phyloP scores from a whole-genome alignment of 2,797 vertebrate genomes.

The Zalophus californianus region DNA sequence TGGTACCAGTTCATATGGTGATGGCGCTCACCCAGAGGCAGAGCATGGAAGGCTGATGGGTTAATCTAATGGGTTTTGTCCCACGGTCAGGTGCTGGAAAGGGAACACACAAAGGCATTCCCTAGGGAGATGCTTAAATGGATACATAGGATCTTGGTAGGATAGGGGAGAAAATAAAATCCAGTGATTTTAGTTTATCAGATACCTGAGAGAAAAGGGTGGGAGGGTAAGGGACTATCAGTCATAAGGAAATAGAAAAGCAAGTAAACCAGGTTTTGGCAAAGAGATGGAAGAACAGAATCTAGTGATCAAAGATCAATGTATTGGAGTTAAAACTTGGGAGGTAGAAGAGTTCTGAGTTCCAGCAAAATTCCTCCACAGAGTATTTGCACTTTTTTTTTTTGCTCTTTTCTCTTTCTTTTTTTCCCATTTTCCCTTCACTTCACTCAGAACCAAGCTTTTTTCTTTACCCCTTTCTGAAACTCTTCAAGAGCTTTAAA shows the following conservation, averaged over 20 bases:
- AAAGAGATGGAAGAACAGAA: neutral
- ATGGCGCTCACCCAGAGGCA: neutral
- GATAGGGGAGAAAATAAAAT: neutral
- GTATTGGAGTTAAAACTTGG: neutral
- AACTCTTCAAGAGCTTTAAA: neutral
- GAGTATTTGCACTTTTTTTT: neutral
- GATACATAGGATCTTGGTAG: neutral
- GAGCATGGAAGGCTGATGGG: neutral
- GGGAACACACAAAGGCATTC: neutral
- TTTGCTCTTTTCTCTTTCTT: neutral
- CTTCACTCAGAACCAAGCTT: neutral
- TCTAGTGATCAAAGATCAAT: neutral
- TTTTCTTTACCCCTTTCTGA: neutral
- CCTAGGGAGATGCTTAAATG: neutral
- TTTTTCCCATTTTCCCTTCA: neutral
- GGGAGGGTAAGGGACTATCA: neutral
- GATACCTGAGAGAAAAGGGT: neutral
- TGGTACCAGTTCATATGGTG: neutral
- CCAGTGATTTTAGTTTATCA: neutral
- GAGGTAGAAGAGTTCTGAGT: neutral
- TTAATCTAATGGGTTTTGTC: neutral
- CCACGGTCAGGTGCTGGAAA: neutral
- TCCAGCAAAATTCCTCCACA: neutral
- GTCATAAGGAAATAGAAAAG: neutral
- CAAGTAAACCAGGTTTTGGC: neutral